These are phyloP conservation scores for Leucosticte australis DNA, from an alignment of 2,113 vertebrate genomes.

Conservation along the genomic window DNA sequence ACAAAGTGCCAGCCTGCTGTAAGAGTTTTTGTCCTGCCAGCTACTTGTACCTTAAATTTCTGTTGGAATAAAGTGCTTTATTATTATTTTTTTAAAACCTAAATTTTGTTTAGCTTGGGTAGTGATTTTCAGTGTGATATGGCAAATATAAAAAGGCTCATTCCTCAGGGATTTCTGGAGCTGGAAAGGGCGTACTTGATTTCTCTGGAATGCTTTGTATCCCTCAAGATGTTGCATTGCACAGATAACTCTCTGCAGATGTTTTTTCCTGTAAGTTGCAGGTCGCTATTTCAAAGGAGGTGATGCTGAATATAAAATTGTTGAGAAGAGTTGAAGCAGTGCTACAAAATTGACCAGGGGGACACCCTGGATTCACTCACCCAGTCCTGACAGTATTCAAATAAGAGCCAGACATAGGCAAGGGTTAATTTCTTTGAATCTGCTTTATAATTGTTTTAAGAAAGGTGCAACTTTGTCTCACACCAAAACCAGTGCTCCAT, in stretches of 20 bases:
- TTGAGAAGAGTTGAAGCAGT: neutral
- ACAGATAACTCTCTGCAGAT: neutral
- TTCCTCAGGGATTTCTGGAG: neutral
- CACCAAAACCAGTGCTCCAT: neutral
- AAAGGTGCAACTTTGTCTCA: neutral
- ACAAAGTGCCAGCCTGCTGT: neutral
- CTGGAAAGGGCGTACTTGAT: neutral
- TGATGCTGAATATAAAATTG: neutral
- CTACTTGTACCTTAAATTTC: neutral
- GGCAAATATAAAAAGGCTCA: neutral
- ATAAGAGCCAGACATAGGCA: neutral
- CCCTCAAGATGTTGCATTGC: neutral
- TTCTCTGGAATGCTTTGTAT: neutral
- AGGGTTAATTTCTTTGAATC: neutral
- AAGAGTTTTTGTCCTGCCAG: neutral
- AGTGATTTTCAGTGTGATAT: neutral
- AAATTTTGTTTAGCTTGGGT: neutral
- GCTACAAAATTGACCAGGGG: neutral
- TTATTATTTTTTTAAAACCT: neutral
- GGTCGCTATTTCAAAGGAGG: neutral
- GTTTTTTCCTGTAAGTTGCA: neutral
- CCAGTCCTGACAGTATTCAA: neutral
- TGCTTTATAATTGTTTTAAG: neutral
- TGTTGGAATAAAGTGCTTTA: neutral
- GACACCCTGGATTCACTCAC: neutral